Base-by-base conservation (phyloP, 1,140 invertebrate genomes). In the Papilio helenus region DNA sequence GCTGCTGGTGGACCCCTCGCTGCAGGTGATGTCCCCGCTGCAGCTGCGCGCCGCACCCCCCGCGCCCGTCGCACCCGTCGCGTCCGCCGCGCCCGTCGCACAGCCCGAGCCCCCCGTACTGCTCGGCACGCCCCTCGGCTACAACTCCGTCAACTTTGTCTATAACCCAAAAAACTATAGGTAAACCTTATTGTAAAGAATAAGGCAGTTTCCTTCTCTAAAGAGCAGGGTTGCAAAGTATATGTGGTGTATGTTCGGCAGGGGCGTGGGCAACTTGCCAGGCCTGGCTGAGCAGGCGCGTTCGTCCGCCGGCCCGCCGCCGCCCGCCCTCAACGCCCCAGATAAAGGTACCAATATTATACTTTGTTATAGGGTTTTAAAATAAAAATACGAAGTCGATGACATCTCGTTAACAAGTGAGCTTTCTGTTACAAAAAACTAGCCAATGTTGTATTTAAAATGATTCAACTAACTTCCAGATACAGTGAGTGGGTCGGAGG, bases 1-100 rank as follows among this genome's bases (percentile, higher is more conserved):
- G n/a, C 76, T 91, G 7, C 82, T 90, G 5, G 55, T 92, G 9
- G 84, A 88, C 49, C 90, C 88, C 0, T 84, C 87, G 18, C 86
- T 88, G 1, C 90, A 90, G 78, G 84, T 83, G 23, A 71, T 86
- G 8, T 81, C 86, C 3, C 89, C 85, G 0, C 74, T 80, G 20
- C 58, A 82, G 20, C 87, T 81, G 0, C 89, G 86, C 72, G 84
- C 81, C 26, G 72, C 72, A 8, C 82, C 81, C 12, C 81, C 81
- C 46, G 71, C 73, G 9, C 83, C 58, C 58, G 61, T 4, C 61
- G 68, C 73, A 82, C 10, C 44, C 23, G 26, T 18, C 9, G 51
- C 51, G n/a, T 7, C 51, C 74, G 84, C 80, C 34, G 72, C 72
- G 8, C 81, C 81, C 16, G 82, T 80, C 46, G 72, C 73, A 72